Evolutionary conservation across 2,797 vertebrate genomes (phyloP), one percentile per base, ranked within the genome.

Genomic region (Tachyglossus aculeatus): DNA sequence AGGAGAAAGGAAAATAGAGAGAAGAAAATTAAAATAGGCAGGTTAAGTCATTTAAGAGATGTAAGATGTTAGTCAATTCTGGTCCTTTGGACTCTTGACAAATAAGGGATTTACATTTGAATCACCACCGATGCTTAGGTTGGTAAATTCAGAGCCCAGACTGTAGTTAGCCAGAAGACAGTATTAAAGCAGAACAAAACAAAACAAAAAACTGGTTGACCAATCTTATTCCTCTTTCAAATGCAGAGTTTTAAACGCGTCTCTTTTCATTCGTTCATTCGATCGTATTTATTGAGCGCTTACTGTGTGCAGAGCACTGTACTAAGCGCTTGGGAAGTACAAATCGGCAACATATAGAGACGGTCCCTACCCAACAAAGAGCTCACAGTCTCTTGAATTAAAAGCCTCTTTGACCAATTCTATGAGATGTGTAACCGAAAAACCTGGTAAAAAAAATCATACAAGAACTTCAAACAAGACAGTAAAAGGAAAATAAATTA

Each of bases 401-500:
- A 45, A 45, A n/a, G n/a, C n/a, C n/a, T n/a, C n/a, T n/a, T n/a
- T n/a, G n/a, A n/a, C n/a, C n/a, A n/a, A n/a, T n/a, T n/a, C n/a
- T n/a, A n/a, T n/a, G n/a, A n/a, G n/a, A n/a, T n/a, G n/a, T n/a
- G n/a, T n/a, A n/a, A n/a, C n/a, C n/a, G n/a, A n/a, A n/a, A n/a
- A n/a, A n/a, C n/a, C n/a, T n/a, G n/a, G n/a, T n/a, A n/a, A 72
- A 76, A 80, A 47, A 77, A 74, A 59, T 4, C 73, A 74, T 66
- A 24, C 9, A 64, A 38, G 0, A 7, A 45, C 67, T 41, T 39
- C 54, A 50, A 59, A 72, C 70, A 52, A 65, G 63, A 80, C 74
- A 74, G 40, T 47, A 80, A 64, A 34, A 89, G 68, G 73, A 67
- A 83, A 85, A 89, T 76, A 85, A 85, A 90, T 63, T 84, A 87